phyloP scores from a whole-genome alignment of 2,797 vertebrate species.

The Sebastes nivosus region DNA sequence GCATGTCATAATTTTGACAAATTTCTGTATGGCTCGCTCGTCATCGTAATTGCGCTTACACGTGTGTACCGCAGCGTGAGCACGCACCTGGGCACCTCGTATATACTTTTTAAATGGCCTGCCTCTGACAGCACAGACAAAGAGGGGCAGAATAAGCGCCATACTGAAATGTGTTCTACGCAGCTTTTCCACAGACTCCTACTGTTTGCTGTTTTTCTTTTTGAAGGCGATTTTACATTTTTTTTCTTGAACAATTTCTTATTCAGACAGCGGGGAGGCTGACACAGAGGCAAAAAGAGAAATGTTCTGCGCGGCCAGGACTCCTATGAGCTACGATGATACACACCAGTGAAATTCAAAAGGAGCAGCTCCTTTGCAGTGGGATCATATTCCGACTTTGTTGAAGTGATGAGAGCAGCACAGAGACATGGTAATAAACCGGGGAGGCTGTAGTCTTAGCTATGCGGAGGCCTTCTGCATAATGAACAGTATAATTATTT shows the following conservation, averaged over 20 bases:
- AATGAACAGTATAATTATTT: conserved; percentile 67
- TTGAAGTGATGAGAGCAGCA: conserved; percentile 53
- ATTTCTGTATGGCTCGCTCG: conserved; percentile 55
- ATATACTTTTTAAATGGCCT: conserved; percentile 35
- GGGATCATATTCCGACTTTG: conserved; percentile 55
- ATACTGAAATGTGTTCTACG: conserved; percentile 30
- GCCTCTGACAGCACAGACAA: conserved; percentile 59
- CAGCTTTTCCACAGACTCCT: conserved; percentile 46
- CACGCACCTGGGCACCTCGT: conserved; percentile 40
- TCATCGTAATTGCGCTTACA: conserved; percentile 70
- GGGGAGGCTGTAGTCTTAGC: conserved; percentile 35
- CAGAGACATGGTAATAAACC: conserved; percentile 39
- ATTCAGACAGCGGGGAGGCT: conserved; percentile 48
- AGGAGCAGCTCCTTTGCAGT: conserved; percentile 37
- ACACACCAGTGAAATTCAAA: conserved; percentile 44
- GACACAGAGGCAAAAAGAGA: conserved; percentile 41
- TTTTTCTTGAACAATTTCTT: conserved; percentile 40
- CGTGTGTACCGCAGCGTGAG: conserved; percentile 49
- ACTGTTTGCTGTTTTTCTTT: conserved; percentile 56
- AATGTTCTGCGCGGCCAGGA: conserved; percentile 38
- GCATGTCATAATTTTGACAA: conserved; percentile 68
- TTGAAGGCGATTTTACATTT: conserved; percentile 31
- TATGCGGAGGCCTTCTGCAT: conserved; percentile 42
- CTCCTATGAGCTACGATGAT: conserved; percentile 34
- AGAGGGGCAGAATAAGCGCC: conserved; percentile 32